Conservation (phyloP, 2,888 invertebrate species). For the Pristionchus entomophagus region DNA sequence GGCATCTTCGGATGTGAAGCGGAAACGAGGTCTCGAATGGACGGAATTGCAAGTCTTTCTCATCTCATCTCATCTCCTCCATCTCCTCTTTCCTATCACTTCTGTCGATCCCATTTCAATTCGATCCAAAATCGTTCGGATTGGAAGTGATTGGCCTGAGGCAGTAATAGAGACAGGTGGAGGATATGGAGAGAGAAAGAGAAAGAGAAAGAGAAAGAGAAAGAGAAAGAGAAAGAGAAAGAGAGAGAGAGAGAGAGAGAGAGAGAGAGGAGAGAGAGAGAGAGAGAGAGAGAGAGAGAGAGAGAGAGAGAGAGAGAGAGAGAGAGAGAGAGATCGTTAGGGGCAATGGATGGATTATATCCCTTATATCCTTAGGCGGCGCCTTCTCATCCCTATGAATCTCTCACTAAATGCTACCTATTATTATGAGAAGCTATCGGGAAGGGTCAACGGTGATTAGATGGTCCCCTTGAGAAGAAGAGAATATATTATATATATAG, state of each 20-base stretch:
- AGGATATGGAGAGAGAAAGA: no score
- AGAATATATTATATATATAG: no score
- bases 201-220: no score
- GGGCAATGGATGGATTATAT: background rate
- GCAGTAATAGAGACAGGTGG: background rate
- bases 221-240: no score
- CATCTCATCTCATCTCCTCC: no score
- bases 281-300: no score
- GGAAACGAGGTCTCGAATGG: slow-evolving; percentile 41
- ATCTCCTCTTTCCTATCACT: slow-evolving; percentile 36
- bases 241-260: no score
- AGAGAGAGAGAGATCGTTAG: background rate
- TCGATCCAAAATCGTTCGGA: background rate
- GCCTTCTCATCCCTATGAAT: background rate
- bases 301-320: no score
- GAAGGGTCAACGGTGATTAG: slow-evolving; percentile 39
- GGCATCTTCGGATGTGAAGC: slow-evolving; percentile 46
- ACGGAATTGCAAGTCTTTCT: slow-evolving; percentile 46
- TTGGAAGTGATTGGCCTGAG: background rate
- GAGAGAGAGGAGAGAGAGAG: no score
- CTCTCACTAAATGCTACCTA: slow-evolving; percentile 29
- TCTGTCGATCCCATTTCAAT: background rate
- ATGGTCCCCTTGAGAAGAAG: background rate
- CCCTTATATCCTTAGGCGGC: slow-evolving; percentile 8
- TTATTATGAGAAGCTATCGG: slow-evolving; percentile 21